Conservation (phyloP, 2,888 invertebrate genomes). For the Scaptomyza polygonia region DNA sequence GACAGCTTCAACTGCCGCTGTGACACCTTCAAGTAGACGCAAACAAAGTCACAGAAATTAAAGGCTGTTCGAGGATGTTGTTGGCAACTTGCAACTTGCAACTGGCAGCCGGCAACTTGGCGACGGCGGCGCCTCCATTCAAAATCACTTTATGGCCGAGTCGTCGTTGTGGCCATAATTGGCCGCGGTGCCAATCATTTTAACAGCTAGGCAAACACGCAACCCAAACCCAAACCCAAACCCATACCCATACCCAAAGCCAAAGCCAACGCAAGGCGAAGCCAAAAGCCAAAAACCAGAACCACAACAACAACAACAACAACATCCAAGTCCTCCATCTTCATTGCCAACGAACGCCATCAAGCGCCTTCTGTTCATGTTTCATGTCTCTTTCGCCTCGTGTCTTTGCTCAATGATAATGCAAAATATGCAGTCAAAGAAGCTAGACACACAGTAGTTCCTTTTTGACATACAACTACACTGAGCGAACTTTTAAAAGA, state of each 20-base stretch:
- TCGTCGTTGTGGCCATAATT: slow-evolving; percentile 68
- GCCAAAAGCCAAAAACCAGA: slow-evolving; percentile 18
- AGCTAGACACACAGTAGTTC: slow-evolving; percentile 35
- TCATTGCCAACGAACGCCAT: neutral
- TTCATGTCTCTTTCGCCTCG: slow-evolving; percentile 7
- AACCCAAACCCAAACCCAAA: too few relatives aligned
- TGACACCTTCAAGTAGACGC: slow-evolving; percentile 57
- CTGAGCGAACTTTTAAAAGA: slow-evolving; percentile 10
- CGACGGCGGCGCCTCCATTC: slow-evolving; percentile 70
- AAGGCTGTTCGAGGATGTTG: slow-evolving; percentile 6
- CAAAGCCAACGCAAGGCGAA: slow-evolving; percentile 17
- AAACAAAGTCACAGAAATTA: slow-evolving; percentile 14
- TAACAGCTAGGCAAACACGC: slow-evolving; percentile 77
- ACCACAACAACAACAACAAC: slow-evolving; percentile 20
- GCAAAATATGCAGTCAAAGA: slow-evolving; percentile 66
- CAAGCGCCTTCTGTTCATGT: slow-evolving; percentile 10
- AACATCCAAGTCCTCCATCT: neutral
- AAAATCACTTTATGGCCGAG: slow-evolving; percentile 71
- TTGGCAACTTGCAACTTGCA: neutral
- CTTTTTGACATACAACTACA: slow-evolving; percentile 39
- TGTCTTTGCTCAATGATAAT: slow-evolving; percentile 59
- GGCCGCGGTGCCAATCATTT: slow-evolving; percentile 76
- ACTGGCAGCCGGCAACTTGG: neutral
- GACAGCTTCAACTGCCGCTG: slow-evolving; percentile 58
- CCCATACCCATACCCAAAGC: too few relatives aligned